Conservation (phyloP, 2,888 invertebrate genomes). For the Fabriciana adippe region DNA sequence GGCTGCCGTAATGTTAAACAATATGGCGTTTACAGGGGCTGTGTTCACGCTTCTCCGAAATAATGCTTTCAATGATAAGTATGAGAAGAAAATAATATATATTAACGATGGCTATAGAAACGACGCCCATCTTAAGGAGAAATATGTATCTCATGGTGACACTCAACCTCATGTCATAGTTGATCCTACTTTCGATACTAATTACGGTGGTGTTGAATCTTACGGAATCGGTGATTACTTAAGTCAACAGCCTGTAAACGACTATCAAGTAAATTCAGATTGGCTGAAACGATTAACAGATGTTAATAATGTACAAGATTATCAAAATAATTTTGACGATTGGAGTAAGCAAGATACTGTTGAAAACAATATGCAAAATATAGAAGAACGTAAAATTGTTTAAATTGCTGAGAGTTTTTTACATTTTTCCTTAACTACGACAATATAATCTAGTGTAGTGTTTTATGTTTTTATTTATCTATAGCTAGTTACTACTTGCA, state of each 20-base stretch:
- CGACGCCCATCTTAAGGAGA: slow-evolving; percentile 79
- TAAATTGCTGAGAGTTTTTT: background rate
- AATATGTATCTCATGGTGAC: slow-evolving; percentile 45
- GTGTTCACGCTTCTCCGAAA: slow-evolving; percentile 81
- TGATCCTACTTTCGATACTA: slow-evolving; percentile 35
- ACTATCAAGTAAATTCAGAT: slow-evolving; percentile 27
- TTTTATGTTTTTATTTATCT: too few species aligned
- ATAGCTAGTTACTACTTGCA: too few species aligned
- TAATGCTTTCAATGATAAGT: slow-evolving; percentile 81
- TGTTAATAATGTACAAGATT: slow-evolving; percentile 32
- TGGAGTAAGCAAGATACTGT: slow-evolving; percentile 20
- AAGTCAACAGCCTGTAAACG: slow-evolving; percentile 28
- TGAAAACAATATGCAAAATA: slow-evolving; percentile 3
- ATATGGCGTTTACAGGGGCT: slow-evolving; percentile 85
- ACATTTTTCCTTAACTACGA: background rate
- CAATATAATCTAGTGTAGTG: too few species aligned
- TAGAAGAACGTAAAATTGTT: slow-evolving; percentile 6
- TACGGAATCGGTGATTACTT: slow-evolving; percentile 40
- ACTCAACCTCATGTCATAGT: slow-evolving; percentile 36
- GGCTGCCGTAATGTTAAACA: slow-evolving; percentile 84
- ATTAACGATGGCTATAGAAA: slow-evolving; percentile 83
- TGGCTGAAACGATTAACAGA: slow-evolving; percentile 28
- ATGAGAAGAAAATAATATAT: slow-evolving; percentile 81
- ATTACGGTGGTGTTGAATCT: slow-evolving; percentile 35
- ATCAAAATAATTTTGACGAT: slow-evolving; percentile 13